Percentiles rank a stretch among this genome's conserved stretches.
Conservation (phyloP, 1,140 invertebrate genomes). For the Bombus vancouverensis region DNA sequence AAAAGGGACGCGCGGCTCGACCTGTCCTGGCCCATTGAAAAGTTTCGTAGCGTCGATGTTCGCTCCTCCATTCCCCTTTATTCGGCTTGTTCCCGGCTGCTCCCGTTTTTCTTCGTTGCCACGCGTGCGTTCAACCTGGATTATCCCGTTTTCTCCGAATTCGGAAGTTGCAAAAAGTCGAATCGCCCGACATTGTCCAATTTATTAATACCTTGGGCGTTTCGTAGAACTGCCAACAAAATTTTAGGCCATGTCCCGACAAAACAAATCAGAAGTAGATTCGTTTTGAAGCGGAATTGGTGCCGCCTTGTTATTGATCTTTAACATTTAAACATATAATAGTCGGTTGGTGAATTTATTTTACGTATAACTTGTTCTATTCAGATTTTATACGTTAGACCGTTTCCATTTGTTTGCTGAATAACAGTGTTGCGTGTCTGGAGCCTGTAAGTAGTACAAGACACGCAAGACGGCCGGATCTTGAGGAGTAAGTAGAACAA, state of each 20-base stretch:
- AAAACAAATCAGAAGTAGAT: neutral
- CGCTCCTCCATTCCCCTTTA: neutral
- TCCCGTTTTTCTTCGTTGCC: slow-evolving; percentile 25
- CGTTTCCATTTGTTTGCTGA: neutral
- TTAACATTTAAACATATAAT: neutral
- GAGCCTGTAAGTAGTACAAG: neutral
- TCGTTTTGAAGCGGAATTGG: neutral
- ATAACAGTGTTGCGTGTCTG: neutral
- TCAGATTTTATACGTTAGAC: neutral
- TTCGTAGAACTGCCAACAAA: neutral
- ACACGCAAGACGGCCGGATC: neutral
- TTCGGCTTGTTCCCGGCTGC: neutral
- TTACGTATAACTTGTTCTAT: neutral
- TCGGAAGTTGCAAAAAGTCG: neutral
- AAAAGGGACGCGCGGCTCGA: slow-evolving; percentile 30
- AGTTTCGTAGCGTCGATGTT: slow-evolving; percentile 28
- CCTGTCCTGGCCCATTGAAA: slow-evolving; percentile 42
- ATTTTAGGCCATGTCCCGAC: neutral
- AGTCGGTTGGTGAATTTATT: neutral
- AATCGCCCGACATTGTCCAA: neutral
- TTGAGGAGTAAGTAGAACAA: neutral
- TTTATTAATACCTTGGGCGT: neutral
- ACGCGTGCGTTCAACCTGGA: slow-evolving; percentile 7
- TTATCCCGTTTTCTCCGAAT: slow-evolving; percentile 12
- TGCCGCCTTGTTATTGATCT: too few species aligned